Percentiles rank a stretch among this genome's conserved stretches.
Conservation (phyloP, 2,113 vertebrate species). For the Ardeotis arabs region DNA sequence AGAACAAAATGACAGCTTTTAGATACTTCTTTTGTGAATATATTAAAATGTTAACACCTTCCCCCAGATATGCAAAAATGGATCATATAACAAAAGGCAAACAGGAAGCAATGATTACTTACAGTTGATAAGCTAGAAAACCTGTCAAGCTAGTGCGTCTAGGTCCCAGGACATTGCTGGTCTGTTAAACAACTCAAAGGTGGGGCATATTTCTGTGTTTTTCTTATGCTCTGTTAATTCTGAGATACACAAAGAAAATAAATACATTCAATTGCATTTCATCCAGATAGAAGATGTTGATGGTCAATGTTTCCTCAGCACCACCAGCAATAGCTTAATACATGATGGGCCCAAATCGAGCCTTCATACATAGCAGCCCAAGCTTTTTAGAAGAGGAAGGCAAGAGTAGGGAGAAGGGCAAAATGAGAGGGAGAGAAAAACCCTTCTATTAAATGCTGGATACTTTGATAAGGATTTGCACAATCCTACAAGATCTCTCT, state of each 20-base stretch:
- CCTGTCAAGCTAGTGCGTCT: not conserved
- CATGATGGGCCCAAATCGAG: not conserved
- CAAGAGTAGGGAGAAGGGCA: not conserved
- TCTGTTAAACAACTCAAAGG: not conserved
- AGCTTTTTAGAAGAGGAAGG: not conserved
- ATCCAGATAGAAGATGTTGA: not conserved
- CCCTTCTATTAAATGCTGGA: not conserved
- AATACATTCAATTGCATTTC: not conserved
- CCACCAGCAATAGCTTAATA: not conserved
- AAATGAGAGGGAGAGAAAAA: not conserved
- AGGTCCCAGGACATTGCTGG: not conserved
- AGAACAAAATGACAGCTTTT: not conserved
- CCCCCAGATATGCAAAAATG: not conserved
- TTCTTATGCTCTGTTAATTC: not conserved
- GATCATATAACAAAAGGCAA: not conserved
- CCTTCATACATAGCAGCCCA: not conserved
- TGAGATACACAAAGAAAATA: not conserved
- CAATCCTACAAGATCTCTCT: not conserved
- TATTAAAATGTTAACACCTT: not conserved
- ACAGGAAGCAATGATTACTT: not conserved
- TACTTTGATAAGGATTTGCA: not conserved
- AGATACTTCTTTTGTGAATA: not conserved
- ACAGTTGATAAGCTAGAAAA: not conserved
- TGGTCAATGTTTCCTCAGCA: not conserved
- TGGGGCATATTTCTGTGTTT: not conserved